Percentiles rank a stretch among this genome's conserved stretches.
These are phyloP conservation scores for Pristis pectinata DNA, from an alignment of 2,797 vertebrate species.

Conservation along the genomic window DNA sequence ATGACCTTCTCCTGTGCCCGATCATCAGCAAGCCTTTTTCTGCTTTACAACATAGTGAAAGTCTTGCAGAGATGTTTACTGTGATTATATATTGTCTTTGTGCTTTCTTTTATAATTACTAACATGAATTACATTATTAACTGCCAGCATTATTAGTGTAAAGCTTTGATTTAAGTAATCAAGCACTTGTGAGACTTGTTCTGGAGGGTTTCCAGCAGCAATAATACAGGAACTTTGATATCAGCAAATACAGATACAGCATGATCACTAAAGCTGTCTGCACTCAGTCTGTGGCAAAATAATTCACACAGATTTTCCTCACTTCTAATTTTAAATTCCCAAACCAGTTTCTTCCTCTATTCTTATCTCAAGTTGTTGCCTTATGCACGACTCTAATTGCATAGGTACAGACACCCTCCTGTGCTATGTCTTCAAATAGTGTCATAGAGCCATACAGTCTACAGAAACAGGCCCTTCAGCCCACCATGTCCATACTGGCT, in stretches of 20 bases:
- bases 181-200: not conserved
- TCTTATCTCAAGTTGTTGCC: not conserved
- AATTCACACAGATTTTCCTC: not conserved
- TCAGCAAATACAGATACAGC: not conserved
- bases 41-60: not conserved
- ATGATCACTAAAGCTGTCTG: not conserved
- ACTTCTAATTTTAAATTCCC: not conserved
- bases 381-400: not conserved
- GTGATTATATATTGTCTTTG: not conserved
- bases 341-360: not conserved
- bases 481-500: too few species aligned
- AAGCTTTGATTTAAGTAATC: not conserved
- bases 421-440: not conserved
- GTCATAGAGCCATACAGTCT: too few species aligned
- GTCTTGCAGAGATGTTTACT: not conserved
- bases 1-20: too few species aligned
- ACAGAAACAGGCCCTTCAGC: too few species aligned
- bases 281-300: not conserved
- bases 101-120: not conserved
- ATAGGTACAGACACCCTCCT: not conserved
- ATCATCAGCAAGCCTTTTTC: not conserved
- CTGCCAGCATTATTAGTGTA: not conserved
- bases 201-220: not conserved
- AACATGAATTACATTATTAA: not conserved
- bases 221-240: not conserved